phyloP scores from a whole-genome alignment of 2,888 invertebrate species.

The Lottia gigantea region DNA sequence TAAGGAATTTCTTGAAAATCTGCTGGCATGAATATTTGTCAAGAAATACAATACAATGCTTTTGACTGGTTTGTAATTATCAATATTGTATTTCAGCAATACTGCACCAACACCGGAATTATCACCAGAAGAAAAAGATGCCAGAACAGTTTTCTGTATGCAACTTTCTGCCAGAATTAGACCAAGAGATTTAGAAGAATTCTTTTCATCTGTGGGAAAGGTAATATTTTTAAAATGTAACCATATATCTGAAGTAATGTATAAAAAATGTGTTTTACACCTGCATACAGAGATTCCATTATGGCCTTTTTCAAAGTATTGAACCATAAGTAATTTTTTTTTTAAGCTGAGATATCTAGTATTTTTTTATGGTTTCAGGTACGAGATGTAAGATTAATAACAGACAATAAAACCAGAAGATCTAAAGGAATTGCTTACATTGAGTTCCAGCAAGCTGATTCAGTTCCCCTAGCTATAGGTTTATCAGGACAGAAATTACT shows the following conservation, averaged over 20 bases:
- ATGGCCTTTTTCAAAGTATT: not conserved
- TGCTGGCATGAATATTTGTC: too few species aligned
- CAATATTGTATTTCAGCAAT: not conserved
- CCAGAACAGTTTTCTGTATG: conserved; percentile 99
- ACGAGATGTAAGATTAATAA: conserved; percentile 96
- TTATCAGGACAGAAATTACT: conserved; percentile 94
- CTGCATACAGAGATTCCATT: too few species aligned
- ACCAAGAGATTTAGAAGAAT: conserved; percentile 95
- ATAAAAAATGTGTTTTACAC: not conserved
- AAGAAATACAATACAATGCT: too few species aligned
- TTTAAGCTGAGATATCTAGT: not conserved
- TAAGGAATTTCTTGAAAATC: too few species aligned
- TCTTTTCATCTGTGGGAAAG: conserved; percentile 98
- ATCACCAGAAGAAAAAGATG: conserved; percentile 96
- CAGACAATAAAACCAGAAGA: conserved; percentile 97
- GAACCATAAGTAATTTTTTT: not conserved
- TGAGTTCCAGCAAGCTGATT: conserved; percentile 97
- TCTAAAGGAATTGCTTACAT: conserved; percentile 99
- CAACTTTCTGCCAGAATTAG: conserved; percentile 94
- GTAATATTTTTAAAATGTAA: conserved; percentile 70
- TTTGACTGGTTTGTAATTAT: not conserved
- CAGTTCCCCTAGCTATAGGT: conserved; percentile 94
- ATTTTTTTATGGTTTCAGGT: conserved; percentile 67
- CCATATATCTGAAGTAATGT: too few species aligned
- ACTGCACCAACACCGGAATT: conserved; percentile 69